Evolutionary conservation across 2,113 vertebrate genomes (phyloP), one percentile per base, ranked within the genome.

Genomic region (Lagopus muta): DNA sequence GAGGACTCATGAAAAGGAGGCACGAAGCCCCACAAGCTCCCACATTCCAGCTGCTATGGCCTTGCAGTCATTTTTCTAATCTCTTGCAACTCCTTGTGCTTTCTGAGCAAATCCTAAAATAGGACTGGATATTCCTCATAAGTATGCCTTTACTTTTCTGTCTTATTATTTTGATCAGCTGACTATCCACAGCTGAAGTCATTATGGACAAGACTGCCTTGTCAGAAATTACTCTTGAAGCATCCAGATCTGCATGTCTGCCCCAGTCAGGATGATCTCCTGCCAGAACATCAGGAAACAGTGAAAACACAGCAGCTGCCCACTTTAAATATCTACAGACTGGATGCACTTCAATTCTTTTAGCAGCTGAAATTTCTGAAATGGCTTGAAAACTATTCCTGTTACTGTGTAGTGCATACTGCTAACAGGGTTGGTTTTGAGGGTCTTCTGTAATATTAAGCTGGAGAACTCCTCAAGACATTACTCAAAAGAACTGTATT

Each of bases 391-490:
- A 78, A 10, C 3, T 69, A 8, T 65, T 80, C 4, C 24, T 60
- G 14, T 55, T 55, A 50, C 47, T 27, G 45, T 2, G 10, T 2
- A 32, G 11, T 55, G 8, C 28, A 88, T 72, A 80, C 5, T 17
- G 36, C 5, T n/a, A 38, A 34, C 12, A 18, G 5, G 6, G 1
- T 16, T 7, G 3, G 0, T 32, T 82, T 34, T 4, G 1, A 64
- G 11, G 3, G 14, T 65, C 54, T 81, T 17, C 57, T 42, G 1
- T 43, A 2, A 50, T 69, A 38, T 64, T 25, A 25, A 91, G 76
- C 17, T 64, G 18, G 4, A 48, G 24, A 12, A 82, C 25, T 87
- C 40, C 21, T 71, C 40, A 84, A 81, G 89, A 75, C 83, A 28
- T 21, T 60, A n/a, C 50, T 87, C 5, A 5, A 38, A 12, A 75